Base-by-base conservation (phyloP, 53 echinoderm and acorn worm species). In the Pentamera pediparva region DNA sequence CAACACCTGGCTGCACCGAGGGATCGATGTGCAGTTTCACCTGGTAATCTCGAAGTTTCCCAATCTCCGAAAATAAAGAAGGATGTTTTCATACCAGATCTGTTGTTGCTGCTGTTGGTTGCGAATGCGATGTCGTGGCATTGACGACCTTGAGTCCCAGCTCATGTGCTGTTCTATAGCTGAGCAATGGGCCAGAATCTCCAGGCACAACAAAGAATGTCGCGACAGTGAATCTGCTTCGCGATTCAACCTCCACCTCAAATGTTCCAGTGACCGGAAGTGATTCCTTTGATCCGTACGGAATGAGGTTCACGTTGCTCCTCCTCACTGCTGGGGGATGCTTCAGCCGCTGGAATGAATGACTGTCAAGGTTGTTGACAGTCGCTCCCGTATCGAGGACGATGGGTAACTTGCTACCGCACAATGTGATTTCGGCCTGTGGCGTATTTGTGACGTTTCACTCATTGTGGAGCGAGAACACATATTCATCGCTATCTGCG, bases 1-100 rank as follows among this genome's bases (percentile, higher is more conserved):
- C n/a, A n/a, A n/a, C n/a, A n/a, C n/a, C n/a, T n/a, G n/a, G n/a
- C n/a, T 59, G 64, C 20, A 69, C 69, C 0, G 40, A 26, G 21
- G 40, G 1, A 47, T 69, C 48, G 45, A 69, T 69, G 43, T 69
- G 69, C 30, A 69, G 11, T 32, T 69, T 69, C 0, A 43, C 49
- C 30, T 17, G 0, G 31, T 41, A 41, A 29, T 69, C 33, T 29
- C 47, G 41, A 29, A 69, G 45, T 45, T 69, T 69, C 2, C 47
- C 69, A 45, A 43, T 69, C 21, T 28, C 36, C 19, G 21, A 39
- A 37, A 35, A 37, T 20, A 37, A 65, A 35, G 6, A 37, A 22
- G 64, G 38, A 37, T 64, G 32, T 45, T 67, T 67, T 21, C 41
- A 10, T 4, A 63, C 38, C 51, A 27, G 35, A n/a, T n/a, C n/a